Conservation (phyloP, 92 coral and sea anemone species). For the Porites rus region DNA sequence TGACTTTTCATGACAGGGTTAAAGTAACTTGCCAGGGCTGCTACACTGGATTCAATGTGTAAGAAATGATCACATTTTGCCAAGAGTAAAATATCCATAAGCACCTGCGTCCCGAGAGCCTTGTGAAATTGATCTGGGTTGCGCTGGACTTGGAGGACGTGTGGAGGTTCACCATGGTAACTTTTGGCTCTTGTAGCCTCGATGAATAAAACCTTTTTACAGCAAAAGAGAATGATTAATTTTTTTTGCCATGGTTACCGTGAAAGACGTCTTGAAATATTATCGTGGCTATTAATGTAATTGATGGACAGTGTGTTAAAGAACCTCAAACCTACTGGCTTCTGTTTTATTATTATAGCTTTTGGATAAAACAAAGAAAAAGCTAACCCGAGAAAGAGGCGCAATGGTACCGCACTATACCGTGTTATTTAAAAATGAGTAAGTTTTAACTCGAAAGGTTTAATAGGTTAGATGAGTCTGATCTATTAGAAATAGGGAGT, state of each 20-base stretch:
- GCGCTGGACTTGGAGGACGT: conserved; percentile 11
- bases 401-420: too few species aligned
- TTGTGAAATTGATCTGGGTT: conserved; percentile 38
- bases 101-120: conserved; percentile 52
- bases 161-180: conserved; percentile 31
- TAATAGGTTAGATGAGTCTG: too few species aligned
- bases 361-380: too few species aligned
- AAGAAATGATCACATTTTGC: conserved; percentile 63
- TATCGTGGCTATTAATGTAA: not conserved
- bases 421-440: too few species aligned
- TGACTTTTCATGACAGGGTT: not conserved
- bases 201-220: conserved; percentile 24
- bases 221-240: not conserved
- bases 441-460: too few species aligned
- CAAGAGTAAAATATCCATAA: conserved; percentile 64
- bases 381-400: too few species aligned
- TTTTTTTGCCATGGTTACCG: not conserved
- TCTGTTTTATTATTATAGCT: too few species aligned
- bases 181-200: conserved; percentile 34
- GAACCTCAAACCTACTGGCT: not conserved
- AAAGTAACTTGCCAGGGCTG: not conserved
- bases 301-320: not conserved
- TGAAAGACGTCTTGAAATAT: not conserved
- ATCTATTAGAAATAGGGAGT: too few species aligned
- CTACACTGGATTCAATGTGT: conserved; percentile 22